These are phyloP conservation scores for Caenorhabditis elegans DNA, from an alignment of 1,140 invertebrate genomes.

Conservation along the genomic window WBcel235 BX284604.4:17405501-17406000, in stretches of 20 bases:
- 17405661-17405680: no score
- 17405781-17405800: background rate
- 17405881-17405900: background rate
- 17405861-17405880: slow-evolving; percentile 4
- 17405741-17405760: background rate
- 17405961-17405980: background rate
- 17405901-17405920: background rate
- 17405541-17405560: background rate
- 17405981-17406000: background rate
- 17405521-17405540: background rate
- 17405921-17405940: background rate
- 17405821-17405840: slow-evolving; percentile 21
- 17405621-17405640: background rate
- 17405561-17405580: background rate
- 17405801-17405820: background rate
- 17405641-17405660: background rate
- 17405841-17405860: background rate
- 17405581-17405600: slow-evolving; percentile 15
- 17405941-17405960: background rate
- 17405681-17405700: no score
- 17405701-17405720: no score
- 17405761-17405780: background rate
- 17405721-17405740: no score
- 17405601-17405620: slow-evolving; percentile 41
- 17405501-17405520: background rate